Base-by-base conservation (phyloP, 2,113 vertebrate genomes). In the Dolichotis patagonum region DNA sequence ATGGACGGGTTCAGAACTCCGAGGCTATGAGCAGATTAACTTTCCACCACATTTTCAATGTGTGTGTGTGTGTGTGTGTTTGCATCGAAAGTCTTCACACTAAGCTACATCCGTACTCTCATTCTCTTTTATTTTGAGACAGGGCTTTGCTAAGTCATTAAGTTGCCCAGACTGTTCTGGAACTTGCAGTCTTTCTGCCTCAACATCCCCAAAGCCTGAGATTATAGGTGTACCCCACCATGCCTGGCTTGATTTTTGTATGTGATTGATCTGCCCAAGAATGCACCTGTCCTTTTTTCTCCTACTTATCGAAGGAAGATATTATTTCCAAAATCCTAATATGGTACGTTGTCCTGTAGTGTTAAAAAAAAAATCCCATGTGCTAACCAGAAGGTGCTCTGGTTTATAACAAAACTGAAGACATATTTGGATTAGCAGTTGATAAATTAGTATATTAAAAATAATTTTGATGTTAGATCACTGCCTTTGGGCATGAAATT, bases 401-500 rank as follows among this genome's bases (percentile, higher is more conserved):
- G 16, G 16, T 20, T 94, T 82, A 19, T 56, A 69, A 56, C 35
- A 87, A 85, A 69, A 62, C 49, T 52, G 52, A 54, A 92, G 62
- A 81, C 26, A 13, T 52, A 65, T 77, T 95, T 77, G 43, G 26
- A 19, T 63, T 13, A 62, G 60, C 17, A 73, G 12, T 65, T 78
- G 73, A 71, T 71, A 85, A 41, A 49, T 49, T 62, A 77, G 24
- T 46, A 77, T 75, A 78, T 75, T 92, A 77, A 87, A 92, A 88
- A 65, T 91, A 85, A 58, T 75, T 91, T 84, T 95, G 46, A 73
- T 92, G 17, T 83, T 82, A 46, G 35, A 73, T 63, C 35, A 85
- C 10, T 35, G 32, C 69, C n/a, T 67, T 17, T 63, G 54, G 28
- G n/a, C 26, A 30, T 96, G 43, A 78, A 88, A 90, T n/a, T 75